Percentiles rank a stretch among this genome's conserved stretches.
These are phyloP conservation scores for Platichthys flesus DNA, from an alignment of 2,113 vertebrate species.

Conservation along the genomic window DNA sequence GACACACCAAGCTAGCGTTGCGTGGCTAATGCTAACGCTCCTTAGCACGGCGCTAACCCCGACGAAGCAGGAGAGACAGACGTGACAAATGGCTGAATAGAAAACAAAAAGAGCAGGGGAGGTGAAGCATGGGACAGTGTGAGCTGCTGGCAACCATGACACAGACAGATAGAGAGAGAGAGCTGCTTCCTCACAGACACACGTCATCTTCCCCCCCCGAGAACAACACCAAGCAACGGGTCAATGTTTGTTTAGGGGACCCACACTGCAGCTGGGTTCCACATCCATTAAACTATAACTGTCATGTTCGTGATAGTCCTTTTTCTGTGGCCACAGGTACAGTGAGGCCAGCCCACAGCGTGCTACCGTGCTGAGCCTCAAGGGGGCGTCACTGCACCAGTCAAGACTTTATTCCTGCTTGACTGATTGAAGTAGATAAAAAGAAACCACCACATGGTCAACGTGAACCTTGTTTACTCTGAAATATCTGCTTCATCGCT, in stretches of 20 bases:
- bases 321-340: background rate
- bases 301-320: background rate
- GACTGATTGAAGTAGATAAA: background rate
- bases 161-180: background rate
- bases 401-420: background rate
- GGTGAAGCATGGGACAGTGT: conserved; percentile 7
- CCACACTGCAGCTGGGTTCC: background rate
- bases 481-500: background rate
- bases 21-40: background rate
- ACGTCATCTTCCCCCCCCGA: background rate
- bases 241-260: background rate
- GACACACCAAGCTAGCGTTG: background rate
- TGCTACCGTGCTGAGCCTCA: conserved; percentile 41
- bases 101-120: background rate
- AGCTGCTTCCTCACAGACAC: background rate
- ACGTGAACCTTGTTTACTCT: background rate
- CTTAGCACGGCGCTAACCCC: background rate
- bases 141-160: background rate
- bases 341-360: background rate
- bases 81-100: background rate
- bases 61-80: background rate
- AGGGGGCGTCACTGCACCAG: conserved; percentile 60
- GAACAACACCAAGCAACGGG: background rate
- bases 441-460: background rate
- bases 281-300: background rate